Conservation (phyloP, 1,140 invertebrate species). For the Drosophila suzukii region DNA sequence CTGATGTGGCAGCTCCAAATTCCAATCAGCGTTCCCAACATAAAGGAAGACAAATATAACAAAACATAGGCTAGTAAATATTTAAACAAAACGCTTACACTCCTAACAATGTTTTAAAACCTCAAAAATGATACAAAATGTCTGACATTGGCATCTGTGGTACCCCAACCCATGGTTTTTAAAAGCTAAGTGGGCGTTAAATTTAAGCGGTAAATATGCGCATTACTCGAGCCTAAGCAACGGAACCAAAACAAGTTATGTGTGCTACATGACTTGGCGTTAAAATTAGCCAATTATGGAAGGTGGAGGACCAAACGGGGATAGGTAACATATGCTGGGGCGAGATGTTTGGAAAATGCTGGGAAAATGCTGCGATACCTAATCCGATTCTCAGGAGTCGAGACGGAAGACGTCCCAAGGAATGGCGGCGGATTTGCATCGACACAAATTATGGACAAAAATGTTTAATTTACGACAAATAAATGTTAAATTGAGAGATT, state of each 20-base stretch:
- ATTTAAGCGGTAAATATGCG: conserved; percentile 48
- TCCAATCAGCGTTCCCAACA: no score
- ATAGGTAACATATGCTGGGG: conserved; percentile 46
- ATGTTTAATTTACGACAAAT: conserved; percentile 80
- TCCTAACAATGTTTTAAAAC: no score
- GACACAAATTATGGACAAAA: conserved; percentile 56
- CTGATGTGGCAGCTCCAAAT: no score
- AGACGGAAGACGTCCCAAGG: conserved; percentile 11
- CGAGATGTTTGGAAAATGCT: not conserved
- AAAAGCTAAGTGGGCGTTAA: conserved; percentile 59
- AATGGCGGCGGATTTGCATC: conserved; percentile 23
- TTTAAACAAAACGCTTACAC: no score
- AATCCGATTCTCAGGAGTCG: conserved; percentile 16
- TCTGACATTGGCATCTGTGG: not conserved
- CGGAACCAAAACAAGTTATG: conserved; percentile 54
- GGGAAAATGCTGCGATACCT: not conserved
- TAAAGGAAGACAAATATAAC: no score
- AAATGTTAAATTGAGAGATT: conserved; percentile 83
- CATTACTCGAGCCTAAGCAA: conserved; percentile 14
- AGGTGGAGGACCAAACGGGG: conserved; percentile 11
- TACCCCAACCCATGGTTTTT: not conserved
- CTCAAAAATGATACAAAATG: not conserved
- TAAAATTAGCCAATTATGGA: conserved; percentile 62
- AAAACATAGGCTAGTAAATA: no score
- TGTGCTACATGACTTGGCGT: conserved; percentile 67